phyloP scores from a whole-genome alignment of 2,113 vertebrate species.

The Phainopepla nitens region DNA sequence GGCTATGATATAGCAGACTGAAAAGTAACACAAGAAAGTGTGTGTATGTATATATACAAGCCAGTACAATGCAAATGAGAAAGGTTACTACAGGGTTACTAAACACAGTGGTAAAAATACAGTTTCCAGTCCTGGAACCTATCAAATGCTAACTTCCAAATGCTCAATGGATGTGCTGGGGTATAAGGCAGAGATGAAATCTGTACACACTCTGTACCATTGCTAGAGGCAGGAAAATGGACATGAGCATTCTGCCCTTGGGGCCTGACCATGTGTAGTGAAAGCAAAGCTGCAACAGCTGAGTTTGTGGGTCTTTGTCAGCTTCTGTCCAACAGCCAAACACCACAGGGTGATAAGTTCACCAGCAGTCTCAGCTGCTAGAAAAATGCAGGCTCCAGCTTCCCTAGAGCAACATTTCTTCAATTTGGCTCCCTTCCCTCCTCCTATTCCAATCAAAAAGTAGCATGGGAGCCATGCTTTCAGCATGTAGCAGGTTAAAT shows the following conservation, averaged over 20 bases:
- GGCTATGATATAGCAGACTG: neutral
- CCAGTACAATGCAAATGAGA: neutral
- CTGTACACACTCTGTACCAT: neutral
- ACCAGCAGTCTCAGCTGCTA: neutral
- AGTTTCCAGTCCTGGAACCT: neutral
- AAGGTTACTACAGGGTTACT: neutral
- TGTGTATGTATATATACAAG: accelerated
- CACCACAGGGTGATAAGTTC: accelerated
- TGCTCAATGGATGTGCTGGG: neutral
- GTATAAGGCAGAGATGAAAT: neutral
- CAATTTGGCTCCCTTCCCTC: neutral
- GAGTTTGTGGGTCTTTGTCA: neutral
- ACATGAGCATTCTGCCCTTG: neutral
- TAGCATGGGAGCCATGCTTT: neutral
- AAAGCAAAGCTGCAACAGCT: neutral
- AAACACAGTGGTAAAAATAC: neutral
- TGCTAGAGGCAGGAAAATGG: neutral
- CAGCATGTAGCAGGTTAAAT: neutral
- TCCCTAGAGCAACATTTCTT: neutral
- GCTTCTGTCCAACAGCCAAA: neutral
- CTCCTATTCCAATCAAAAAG: neutral
- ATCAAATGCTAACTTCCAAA: neutral
- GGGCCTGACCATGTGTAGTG: neutral
- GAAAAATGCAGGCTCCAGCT: neutral
- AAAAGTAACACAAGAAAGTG: neutral